Evolutionary conservation across 2,797 vertebrate genomes (phyloP), one percentile per base, ranked within the genome.

Genomic region (Macroramphosus scolopax): DNA sequence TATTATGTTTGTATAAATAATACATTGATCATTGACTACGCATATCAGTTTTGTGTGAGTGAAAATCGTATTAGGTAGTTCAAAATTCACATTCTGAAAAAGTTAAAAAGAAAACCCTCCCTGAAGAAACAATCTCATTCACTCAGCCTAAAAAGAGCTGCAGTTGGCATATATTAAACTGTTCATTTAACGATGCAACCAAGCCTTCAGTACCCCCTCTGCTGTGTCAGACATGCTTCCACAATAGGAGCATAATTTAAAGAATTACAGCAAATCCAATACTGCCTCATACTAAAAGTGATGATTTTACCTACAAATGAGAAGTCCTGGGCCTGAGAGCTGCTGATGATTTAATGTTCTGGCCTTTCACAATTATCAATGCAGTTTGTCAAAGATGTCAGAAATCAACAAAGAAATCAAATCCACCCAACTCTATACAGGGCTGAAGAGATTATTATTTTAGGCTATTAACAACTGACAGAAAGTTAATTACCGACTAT

Each of bases 141-240:
- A 62, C 52, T 68, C 54, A 48, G 51, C 47, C 63, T 49, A 42
- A 72, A 74, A 77, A 67, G 51, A 60, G 73, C 62, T 78, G 77
- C 39, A 53, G 68, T 60, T 51, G 48, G 51, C 58, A 67, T 53
- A 50, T 72, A 63, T 51, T 66, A 68, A 77, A 76, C 32, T 62
- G 56, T 75, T 82, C 46, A 65, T 75, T 80, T 63, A 72, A 77
- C 54, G 59, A 62, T 47, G 49, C 29, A 14, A 45, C 57, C 58
- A 41, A 63, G 68, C 58, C 58, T 66, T 59, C 68, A 67, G 66
- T 66, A 58, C 38, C 25, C 66, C 29, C 39, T 68, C 56, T 78
- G 82, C 70, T 73, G 76, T 78, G 68, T 77, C 72, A 69, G 63
- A 57, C 26, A 34, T 39, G 63, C 71, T 75, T 75, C 68, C 57